Conservation (phyloP, 2,888 invertebrate genomes). For the Euspilapteryx auroguttella region DNA sequence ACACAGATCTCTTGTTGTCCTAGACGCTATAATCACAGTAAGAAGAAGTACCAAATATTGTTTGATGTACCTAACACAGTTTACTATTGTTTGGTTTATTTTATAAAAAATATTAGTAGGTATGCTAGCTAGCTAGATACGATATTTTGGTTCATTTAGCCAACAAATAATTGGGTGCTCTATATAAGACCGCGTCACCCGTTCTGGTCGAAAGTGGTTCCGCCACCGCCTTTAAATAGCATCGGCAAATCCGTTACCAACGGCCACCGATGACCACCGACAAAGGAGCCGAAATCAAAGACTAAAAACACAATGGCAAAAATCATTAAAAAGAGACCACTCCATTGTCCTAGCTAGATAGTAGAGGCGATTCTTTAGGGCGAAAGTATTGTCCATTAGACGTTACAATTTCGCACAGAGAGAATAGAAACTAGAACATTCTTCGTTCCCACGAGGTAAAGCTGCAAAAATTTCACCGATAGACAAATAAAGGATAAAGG, state of each 20-base stretch:
- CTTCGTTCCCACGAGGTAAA: conserved; percentile 48
- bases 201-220: too few species aligned
- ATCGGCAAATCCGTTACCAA: conserved; percentile 55
- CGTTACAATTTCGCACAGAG: conserved; percentile 47
- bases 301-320: conserved; percentile 32
- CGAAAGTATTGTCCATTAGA: conserved; percentile 22
- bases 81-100: too few species aligned
- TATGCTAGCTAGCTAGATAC: too few species aligned
- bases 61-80: too few species aligned
- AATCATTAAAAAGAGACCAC: conserved; percentile 59
- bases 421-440: conserved; percentile 54
- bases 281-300: conserved; percentile 45
- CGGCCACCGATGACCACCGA: conserved; percentile 37
- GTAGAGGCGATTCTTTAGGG: conserved; percentile 29
- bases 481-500: conserved; percentile 39
- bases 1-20: too few species aligned
- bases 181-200: too few species aligned
- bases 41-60: too few species aligned
- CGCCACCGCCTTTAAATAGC: conserved; percentile 34
- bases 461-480: conserved; percentile 48
- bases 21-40: too few species aligned
- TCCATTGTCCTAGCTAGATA: conserved; percentile 29
- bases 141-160: too few species aligned
- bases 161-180: too few species aligned
- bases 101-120: too few species aligned